Evolutionary conservation across 2,888 invertebrate genomes (phyloP).

Genomic region (Caenorhabditis sulstoni): DNA sequence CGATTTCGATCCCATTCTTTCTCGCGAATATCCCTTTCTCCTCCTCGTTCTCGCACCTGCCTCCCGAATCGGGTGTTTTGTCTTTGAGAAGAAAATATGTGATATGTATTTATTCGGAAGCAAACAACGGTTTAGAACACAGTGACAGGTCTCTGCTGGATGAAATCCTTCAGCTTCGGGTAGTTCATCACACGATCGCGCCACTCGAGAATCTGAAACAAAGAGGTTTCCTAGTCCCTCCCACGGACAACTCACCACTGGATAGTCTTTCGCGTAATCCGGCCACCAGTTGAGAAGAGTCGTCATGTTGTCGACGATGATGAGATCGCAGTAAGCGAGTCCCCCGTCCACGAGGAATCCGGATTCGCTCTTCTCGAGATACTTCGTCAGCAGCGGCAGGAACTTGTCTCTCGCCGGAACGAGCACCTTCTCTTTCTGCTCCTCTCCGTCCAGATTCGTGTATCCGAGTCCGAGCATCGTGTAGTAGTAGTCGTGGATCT

Average conservation of each 20-base stretch:
- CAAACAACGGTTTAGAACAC: neutral
- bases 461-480: conserved; percentile 55
- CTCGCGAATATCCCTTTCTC: conserved; percentile 21
- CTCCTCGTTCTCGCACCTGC: conserved; percentile 32
- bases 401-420: conserved; percentile 61
- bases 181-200: conserved; percentile 40
- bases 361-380: conserved; percentile 55
- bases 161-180: conserved; percentile 54
- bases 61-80: neutral
- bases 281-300: conserved; percentile 43
- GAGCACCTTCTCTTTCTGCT: conserved; percentile 47
- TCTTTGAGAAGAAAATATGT: neutral
- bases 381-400: conserved; percentile 36
- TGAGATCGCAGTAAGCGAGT: conserved; percentile 37
- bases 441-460: conserved; percentile 27
- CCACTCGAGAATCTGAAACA: conserved; percentile 44
- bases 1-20: conserved; percentile 30
- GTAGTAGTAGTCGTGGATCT: conserved; percentile 61
- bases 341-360: conserved; percentile 51
- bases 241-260: conserved; percentile 18
- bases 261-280: conserved; percentile 26
- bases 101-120: conserved; percentile 14
- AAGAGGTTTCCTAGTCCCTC: neutral
- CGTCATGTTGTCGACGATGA: conserved; percentile 52
- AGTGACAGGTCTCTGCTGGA: conserved; percentile 46